These are phyloP conservation scores for Cryptus armator DNA, from an alignment of 2,888 invertebrate species.

Conservation along the genomic window DNA sequence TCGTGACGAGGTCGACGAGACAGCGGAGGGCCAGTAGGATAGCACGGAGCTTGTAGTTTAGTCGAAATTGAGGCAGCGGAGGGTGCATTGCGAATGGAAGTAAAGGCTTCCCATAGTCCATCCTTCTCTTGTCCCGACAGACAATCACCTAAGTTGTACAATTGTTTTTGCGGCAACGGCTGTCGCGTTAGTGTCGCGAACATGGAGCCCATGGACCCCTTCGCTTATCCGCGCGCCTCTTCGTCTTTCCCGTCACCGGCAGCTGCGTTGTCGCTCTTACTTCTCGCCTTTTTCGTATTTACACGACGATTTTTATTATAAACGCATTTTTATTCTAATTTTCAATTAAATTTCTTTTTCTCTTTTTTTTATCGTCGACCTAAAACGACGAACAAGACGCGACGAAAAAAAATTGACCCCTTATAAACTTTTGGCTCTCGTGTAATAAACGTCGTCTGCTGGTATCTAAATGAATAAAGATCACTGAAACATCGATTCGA, in stretches of 20 bases:
- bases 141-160: constrained; percentile 72
- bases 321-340: background rate
- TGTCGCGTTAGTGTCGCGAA: constrained; percentile 76
- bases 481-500: background rate
- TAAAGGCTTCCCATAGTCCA: constrained; percentile 57
- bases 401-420: too few relatives aligned
- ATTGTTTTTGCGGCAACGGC: constrained; percentile 79
- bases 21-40: constrained; percentile 48
- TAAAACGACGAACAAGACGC: too few relatives aligned
- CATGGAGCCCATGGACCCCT: background rate
- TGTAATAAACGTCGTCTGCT: too few relatives aligned
- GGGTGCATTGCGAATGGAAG: constrained; percentile 66
- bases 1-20: constrained; percentile 68
- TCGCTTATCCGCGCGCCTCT: background rate
- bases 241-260: background rate
- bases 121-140: constrained; percentile 54
- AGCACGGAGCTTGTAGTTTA: constrained; percentile 56
- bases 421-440: too few relatives aligned
- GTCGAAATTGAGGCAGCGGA: constrained; percentile 56
- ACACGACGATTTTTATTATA: background rate
- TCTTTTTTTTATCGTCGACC: too few relatives aligned
- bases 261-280: constrained; percentile 1
- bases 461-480: too few relatives aligned
- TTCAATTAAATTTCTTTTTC: too few relatives aligned
- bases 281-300: background rate